Evolutionary conservation across 2,888 invertebrate genomes (phyloP).

Genomic region (Boloria selene): DNA sequence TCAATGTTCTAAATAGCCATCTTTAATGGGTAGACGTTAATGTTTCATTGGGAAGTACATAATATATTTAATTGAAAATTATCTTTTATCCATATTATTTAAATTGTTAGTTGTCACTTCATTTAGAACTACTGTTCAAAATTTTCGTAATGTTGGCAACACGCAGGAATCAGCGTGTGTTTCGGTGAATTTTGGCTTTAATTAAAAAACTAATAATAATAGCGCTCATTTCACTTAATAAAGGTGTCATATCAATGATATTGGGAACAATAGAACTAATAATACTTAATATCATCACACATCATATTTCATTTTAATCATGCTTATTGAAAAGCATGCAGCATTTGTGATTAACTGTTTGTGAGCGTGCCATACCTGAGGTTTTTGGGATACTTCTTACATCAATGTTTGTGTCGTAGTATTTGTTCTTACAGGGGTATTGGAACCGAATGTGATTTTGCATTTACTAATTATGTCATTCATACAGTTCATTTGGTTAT

Average conservation of each 20-base stretch:
- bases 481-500: conserved; percentile 11
- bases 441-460: conserved; percentile 15
- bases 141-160: too few species aligned
- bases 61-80: too few species aligned
- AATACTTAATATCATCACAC: not conserved
- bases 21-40: too few species aligned
- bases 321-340: conserved; percentile 6
- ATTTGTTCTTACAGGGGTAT: conserved; percentile 16
- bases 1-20: too few species aligned
- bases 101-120: too few species aligned
- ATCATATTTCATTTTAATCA: not conserved
- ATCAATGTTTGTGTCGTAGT: conserved; percentile 20
- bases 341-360: conserved; percentile 62
- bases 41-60: too few species aligned
- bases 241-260: not conserved
- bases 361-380: conserved; percentile 74
- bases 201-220: not conserved
- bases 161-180: not conserved
- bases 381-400: conserved; percentile 36
- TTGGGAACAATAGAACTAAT: not conserved
- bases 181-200: not conserved
- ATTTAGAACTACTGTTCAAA: too few species aligned
- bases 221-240: not conserved
- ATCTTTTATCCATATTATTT: too few species aligned
- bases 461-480: conserved; percentile 28